A percentile compares a stretch with the other conserved stretches of the same genome.
These are phyloP conservation scores for Stichodactyla helianthus DNA, from an alignment of 64 coral and sea anemone species.

Conservation along the genomic window DNA sequence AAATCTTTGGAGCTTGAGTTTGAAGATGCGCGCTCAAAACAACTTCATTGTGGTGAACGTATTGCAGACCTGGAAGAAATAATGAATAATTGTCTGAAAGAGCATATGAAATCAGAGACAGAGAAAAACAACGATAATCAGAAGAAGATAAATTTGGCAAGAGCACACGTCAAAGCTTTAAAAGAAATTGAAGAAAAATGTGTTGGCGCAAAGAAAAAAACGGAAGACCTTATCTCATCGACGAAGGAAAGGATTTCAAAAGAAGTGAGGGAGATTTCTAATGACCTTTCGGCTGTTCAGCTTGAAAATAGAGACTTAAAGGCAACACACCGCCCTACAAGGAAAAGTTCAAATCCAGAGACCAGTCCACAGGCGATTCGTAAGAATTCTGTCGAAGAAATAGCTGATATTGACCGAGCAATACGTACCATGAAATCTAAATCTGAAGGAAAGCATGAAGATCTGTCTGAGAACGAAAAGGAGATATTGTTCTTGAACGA, in stretches of 20 bases:
- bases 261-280: slow-evolving; percentile 28
- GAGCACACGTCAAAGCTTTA: slow-evolving; percentile 39
- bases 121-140: slow-evolving; percentile 9
- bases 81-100: slow-evolving; percentile 27
- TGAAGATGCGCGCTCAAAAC: neutral
- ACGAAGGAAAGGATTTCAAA: neutral
- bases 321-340: slow-evolving; percentile 4
- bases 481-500: slow-evolving; percentile 50
- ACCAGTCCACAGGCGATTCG: neutral
- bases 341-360: slow-evolving; percentile 23
- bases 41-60: neutral
- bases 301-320: slow-evolving; percentile 37
- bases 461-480: slow-evolving; percentile 19
- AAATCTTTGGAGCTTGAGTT: neutral
- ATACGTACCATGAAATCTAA: slow-evolving; percentile 41
- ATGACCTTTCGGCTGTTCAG: slow-evolving; percentile 23
- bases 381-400: slow-evolving; percentile 35
- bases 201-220: neutral
- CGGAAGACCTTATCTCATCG: slow-evolving; percentile 22
- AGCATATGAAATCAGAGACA: neutral
- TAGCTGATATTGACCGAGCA: slow-evolving; percentile 21
- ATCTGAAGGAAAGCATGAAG: neutral
- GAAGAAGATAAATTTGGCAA: slow-evolving; percentile 43
- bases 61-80: slow-evolving; percentile 17
- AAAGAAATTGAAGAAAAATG: slow-evolving; percentile 17